Percentiles rank a stretch among this genome's conserved stretches.
phyloP scores from a whole-genome alignment of 2,797 vertebrate genomes.

The Philypnodon macrostomus region DNA sequence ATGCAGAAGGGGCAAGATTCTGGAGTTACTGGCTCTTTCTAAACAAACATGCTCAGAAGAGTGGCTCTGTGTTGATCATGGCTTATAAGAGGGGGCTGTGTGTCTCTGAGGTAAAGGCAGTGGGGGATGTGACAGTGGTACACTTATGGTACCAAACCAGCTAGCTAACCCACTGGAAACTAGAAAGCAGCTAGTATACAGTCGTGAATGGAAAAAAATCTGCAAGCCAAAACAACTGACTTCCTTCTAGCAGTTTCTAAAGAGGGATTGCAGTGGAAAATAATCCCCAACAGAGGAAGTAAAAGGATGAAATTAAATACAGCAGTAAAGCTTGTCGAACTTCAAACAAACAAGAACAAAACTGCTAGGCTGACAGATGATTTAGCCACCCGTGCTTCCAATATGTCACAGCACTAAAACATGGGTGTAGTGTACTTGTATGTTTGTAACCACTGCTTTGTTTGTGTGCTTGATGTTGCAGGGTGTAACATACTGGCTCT shows the following conservation, averaged over 20 bases:
- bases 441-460: slow-evolving; percentile 20
- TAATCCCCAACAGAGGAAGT: slow-evolving; percentile 31
- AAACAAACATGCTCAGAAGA: slow-evolving; percentile 74
- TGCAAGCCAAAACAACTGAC: slow-evolving; percentile 17
- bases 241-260: slow-evolving; percentile 13
- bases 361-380: slow-evolving; percentile 30
- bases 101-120: slow-evolving; percentile 34
- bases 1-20: slow-evolving; percentile 57
- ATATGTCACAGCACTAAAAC: slow-evolving; percentile 43
- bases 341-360: slow-evolving; percentile 41
- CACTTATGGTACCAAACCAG: slow-evolving; percentile 39
- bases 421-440: slow-evolving; percentile 10
- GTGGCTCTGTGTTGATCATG: slow-evolving; percentile 68
- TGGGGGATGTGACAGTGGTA: slow-evolving; percentile 46
- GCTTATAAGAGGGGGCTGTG: slow-evolving; percentile 63
- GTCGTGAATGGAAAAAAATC: slow-evolving; percentile 36
- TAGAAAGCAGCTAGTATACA: slow-evolving; percentile 27
- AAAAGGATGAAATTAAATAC: slow-evolving; percentile 38
- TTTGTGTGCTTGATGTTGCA: slow-evolving; percentile 12
- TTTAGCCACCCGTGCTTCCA: slow-evolving; percentile 35
- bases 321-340: slow-evolving; percentile 38
- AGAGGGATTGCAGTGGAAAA: slow-evolving; percentile 36
- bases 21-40: slow-evolving; percentile 67
- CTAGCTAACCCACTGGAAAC: no score
- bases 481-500: slow-evolving; percentile 87